A percentile compares a stretch with the other conserved stretches of the same genome.
Evolutionary conservation across 2,113 vertebrate species (phyloP).

Genomic region (Dromas ardeola): DNA sequence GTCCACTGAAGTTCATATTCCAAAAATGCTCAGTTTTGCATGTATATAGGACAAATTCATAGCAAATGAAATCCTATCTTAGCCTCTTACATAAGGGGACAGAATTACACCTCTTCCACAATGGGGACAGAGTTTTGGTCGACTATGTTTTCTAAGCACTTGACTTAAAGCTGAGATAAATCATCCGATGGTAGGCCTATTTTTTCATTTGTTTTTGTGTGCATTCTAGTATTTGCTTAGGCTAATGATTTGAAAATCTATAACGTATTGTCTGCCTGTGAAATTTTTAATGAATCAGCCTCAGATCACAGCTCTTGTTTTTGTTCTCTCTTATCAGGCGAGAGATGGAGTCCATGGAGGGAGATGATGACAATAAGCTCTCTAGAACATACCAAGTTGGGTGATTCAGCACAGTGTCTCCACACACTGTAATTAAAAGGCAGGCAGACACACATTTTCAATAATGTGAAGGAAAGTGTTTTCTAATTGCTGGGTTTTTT

Average conservation of each 20-base stretch:
- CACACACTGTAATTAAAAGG: constrained; percentile 64
- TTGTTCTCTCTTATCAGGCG: constrained; percentile 16
- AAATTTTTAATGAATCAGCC: constrained; percentile 31
- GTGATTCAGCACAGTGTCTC: constrained; percentile 57
- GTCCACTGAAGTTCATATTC: not conserved
- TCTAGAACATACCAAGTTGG: constrained; percentile 36
- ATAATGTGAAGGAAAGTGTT: constrained; percentile 49
- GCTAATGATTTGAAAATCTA: not conserved
- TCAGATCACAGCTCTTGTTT: constrained; percentile 21
- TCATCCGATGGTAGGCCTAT: not conserved
- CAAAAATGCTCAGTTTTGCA: not conserved
- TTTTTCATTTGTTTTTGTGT: not conserved
- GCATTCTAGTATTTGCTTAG: constrained; percentile 8
- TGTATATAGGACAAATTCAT: not conserved
- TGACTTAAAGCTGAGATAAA: not conserved
- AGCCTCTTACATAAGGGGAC: not conserved
- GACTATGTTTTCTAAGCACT: not conserved
- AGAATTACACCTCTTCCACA: not conserved
- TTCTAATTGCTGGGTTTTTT: constrained; percentile 42
- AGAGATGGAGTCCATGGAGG: constrained; percentile 17
- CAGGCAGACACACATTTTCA: constrained; percentile 64
- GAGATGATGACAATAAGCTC: constrained; percentile 47
- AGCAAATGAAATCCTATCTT: not conserved
- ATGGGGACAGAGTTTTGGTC: not conserved
- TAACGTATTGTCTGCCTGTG: not conserved